These are phyloP conservation scores for Thera obeliscata DNA, from an alignment of 2,888 invertebrate genomes.

Conservation along the genomic window DNA sequence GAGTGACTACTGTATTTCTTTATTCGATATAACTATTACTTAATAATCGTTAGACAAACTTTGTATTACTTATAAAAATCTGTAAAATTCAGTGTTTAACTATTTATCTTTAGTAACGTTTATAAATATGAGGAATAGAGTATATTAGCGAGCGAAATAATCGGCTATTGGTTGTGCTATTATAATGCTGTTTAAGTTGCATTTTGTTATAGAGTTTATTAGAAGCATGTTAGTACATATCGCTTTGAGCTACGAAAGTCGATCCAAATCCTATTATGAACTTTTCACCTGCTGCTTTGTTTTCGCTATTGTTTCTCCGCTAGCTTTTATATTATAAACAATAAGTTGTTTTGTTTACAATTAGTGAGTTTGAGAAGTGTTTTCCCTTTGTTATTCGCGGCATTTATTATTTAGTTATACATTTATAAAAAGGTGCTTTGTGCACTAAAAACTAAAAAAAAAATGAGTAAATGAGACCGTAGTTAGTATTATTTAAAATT, in stretches of 20 bases:
- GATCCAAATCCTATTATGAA: background rate
- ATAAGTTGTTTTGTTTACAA: constrained; percentile 22
- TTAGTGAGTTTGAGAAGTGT: constrained; percentile 57
- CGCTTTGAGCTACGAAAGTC: constrained; percentile 4
- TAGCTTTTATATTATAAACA: constrained; percentile 47
- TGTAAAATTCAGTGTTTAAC: too few species aligned
- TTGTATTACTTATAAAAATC: too few species aligned
- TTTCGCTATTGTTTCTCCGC: constrained; percentile 59
- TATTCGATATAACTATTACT: constrained; percentile 37
- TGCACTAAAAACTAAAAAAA: constrained; percentile 35
- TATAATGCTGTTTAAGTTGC: background rate
- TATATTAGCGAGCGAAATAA: constrained; percentile 2
- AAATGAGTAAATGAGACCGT: constrained; percentile 27
- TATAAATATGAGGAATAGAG: background rate
- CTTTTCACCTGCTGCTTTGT: constrained; percentile 54
- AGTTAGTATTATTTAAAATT: constrained; percentile 41
- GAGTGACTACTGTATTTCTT: constrained; percentile 44
- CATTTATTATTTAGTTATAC: constrained; percentile 57
- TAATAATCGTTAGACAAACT: constrained; percentile 19
- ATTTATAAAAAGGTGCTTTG: constrained; percentile 53
- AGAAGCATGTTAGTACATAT: constrained; percentile 5
- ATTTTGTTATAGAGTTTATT: constrained; percentile 1
- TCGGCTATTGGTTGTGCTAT: constrained; percentile 25
- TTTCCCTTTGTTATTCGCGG: constrained; percentile 60
- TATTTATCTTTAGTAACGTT: too few species aligned